phyloP scores from a whole-genome alignment of 2,888 invertebrate species.

The Metopia argyrocephala region DNA sequence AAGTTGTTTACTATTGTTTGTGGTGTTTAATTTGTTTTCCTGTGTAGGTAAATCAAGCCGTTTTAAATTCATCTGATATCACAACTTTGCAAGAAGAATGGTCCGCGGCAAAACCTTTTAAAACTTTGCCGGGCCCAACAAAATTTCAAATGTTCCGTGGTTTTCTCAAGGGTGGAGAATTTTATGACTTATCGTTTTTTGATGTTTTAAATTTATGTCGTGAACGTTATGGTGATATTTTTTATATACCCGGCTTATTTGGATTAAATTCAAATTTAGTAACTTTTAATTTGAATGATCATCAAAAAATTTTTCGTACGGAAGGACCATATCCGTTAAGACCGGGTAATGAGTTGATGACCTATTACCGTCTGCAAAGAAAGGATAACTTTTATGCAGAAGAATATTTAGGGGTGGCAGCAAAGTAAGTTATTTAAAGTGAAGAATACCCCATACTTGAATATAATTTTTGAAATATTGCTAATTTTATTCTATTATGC shows the following conservation, averaged over 20 bases:
- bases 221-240: conserved; percentile 76
- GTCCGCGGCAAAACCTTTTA: conserved; percentile 67
- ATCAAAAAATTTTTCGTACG: conserved; percentile 78
- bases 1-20: too few species aligned
- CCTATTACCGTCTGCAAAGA: conserved; percentile 74
- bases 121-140: conserved; percentile 70
- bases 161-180: conserved; percentile 69
- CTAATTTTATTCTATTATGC: conserved; percentile 67
- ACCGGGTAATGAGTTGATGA: conserved; percentile 75
- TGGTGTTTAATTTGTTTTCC: too few species aligned
- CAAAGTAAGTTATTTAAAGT: conserved; percentile 33
- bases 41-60: conserved; percentile 1
- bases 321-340: conserved; percentile 79
- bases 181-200: conserved; percentile 59
- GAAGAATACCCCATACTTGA: neutral
- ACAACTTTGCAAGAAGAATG: conserved; percentile 63
- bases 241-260: conserved; percentile 76
- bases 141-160: conserved; percentile 68
- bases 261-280: conserved; percentile 75
- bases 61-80: conserved; percentile 23
- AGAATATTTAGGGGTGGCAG: conserved; percentile 46
- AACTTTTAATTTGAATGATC: conserved; percentile 79
- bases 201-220: conserved; percentile 65
- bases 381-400: conserved; percentile 47
- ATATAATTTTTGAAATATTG: too few species aligned